Evolutionary conservation across 2,113 vertebrate genomes (phyloP).

Genomic region (Heteronetta atricapilla): DNA sequence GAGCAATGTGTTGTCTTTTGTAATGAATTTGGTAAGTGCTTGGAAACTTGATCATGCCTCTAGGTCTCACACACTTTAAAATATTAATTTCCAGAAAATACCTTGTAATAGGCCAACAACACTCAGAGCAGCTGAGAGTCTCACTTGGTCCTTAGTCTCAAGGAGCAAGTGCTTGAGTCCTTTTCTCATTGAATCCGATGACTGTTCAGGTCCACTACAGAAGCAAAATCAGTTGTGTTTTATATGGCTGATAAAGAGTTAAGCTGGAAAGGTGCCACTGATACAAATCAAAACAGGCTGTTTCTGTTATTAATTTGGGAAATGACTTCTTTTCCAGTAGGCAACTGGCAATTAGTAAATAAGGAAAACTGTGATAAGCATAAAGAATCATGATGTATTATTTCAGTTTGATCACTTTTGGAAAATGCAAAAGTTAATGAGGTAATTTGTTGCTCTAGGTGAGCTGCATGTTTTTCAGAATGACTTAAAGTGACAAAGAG

Average conservation of each 20-base stretch:
- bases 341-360: background rate
- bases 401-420: background rate
- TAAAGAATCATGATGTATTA: background rate
- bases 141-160: background rate
- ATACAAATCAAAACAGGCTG: background rate
- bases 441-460: background rate
- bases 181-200: background rate
- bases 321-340: background rate
- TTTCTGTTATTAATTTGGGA: background rate
- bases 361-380: background rate
- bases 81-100: background rate
- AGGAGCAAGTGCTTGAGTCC: background rate
- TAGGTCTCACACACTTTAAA: background rate
- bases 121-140: background rate
- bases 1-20: background rate
- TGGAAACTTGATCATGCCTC: background rate
- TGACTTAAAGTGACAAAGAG: background rate
- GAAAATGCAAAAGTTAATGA: background rate
- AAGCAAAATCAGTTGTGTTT: background rate
- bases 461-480: background rate
- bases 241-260: background rate
- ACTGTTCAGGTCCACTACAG: background rate
- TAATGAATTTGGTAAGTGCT: background rate
- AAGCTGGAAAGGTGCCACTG: background rate
- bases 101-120: background rate